These are phyloP conservation scores for Mus minutoides DNA, from an alignment of 2,797 vertebrate genomes.

Conservation along the genomic window DNA sequence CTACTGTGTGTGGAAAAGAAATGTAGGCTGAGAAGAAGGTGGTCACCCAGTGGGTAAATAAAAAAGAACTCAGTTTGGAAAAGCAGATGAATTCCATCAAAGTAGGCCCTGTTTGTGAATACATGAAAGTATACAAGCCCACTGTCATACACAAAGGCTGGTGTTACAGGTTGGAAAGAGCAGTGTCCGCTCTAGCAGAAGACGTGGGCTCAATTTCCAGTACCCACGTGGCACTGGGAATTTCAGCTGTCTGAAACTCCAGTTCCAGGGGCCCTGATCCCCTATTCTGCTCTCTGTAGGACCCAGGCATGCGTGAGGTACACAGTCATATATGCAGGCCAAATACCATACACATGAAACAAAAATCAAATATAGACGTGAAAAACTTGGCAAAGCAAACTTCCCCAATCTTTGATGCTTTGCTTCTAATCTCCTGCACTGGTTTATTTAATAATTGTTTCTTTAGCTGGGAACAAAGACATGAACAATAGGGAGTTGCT, in stretches of 20 bases:
- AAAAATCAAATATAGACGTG: background rate
- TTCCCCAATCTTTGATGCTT: background rate
- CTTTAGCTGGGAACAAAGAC: background rate
- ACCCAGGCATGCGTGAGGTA: background rate
- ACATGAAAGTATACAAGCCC: background rate
- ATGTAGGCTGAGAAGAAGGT: slow-evolving; percentile 17
- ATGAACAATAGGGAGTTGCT: background rate
- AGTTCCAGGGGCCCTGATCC: no score
- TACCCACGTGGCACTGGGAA: background rate
- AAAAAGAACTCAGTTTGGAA: background rate
- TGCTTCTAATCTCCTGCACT: background rate
- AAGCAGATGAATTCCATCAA: background rate
- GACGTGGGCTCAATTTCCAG: background rate
- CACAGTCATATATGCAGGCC: background rate
- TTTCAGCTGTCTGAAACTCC: background rate
- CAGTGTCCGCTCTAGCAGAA: no score
- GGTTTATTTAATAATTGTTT: background rate
- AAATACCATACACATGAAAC: background rate
- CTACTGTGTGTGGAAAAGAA: slow-evolving; percentile 68
- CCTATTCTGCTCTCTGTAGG: background rate
- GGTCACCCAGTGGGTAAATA: background rate
- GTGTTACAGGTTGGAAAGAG: no score
- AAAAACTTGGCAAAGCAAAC: background rate
- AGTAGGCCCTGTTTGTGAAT: background rate
- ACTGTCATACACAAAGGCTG: background rate